Evolutionary conservation across 2,888 invertebrate genomes (phyloP).

Genomic region (Drosophila phalerata): DNA sequence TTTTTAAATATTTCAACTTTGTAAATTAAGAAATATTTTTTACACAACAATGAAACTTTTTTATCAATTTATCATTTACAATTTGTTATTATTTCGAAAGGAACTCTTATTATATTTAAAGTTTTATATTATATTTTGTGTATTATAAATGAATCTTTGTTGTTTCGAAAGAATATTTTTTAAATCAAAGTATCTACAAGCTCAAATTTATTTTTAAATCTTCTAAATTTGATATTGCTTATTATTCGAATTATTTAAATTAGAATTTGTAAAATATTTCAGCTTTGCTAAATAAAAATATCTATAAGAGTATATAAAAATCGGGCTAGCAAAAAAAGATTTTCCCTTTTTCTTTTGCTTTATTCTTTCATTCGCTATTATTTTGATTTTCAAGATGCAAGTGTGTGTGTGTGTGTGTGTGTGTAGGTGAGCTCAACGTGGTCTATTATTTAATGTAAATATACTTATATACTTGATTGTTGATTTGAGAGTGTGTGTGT

Average conservation of each 20-base stretch:
- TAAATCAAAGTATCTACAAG: no score
- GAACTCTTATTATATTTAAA: no score
- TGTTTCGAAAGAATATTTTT: no score
- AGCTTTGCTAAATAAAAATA: background rate
- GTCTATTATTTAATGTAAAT: conserved; percentile 64
- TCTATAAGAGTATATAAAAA: background rate
- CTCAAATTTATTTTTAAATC: background rate
- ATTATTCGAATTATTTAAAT: background rate
- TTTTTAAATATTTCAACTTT: background rate
- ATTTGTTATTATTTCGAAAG: no score
- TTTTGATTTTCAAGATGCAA: conserved; percentile 50
- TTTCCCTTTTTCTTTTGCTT: conserved; percentile 10
- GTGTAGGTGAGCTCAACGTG: conserved; percentile 51
- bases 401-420: conserved; percentile 13
- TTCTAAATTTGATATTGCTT: background rate
- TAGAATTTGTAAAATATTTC: background rate
- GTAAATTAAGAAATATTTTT: background rate
- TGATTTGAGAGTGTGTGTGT: conserved; percentile 1
- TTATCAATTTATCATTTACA: no score
- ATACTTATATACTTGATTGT: conserved; percentile 21
- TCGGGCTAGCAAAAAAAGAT: background rate
- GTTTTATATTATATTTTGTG: no score
- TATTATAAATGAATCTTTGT: no score
- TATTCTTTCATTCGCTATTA: conserved; percentile 42
- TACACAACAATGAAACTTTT: background rate